These are phyloP conservation scores for Crocallis elinguaria DNA, from an alignment of 2,888 invertebrate species.

Conservation along the genomic window DNA sequence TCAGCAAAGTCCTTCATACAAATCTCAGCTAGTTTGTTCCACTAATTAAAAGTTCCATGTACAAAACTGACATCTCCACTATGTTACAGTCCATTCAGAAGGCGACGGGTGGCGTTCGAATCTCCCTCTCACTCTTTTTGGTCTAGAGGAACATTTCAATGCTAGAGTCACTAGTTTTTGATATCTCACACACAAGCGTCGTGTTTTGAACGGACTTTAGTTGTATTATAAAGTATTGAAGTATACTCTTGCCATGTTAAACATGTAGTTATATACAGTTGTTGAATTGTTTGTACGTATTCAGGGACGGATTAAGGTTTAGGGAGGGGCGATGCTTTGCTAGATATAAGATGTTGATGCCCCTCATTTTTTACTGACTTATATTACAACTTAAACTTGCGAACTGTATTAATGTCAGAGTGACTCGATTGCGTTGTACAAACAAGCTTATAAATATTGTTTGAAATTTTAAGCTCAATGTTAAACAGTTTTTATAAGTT, in stretches of 20 bases:
- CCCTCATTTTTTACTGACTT: not conserved
- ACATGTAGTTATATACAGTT: slow-evolving; percentile 57
- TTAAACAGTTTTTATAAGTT: slow-evolving; percentile 27
- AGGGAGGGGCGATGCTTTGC: not conserved
- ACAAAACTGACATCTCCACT: slow-evolving; percentile 17
- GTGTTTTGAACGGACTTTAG: too few species aligned
- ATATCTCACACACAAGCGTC: too few species aligned
- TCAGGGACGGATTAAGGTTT: slow-evolving; percentile 19
- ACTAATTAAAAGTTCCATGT: slow-evolving; percentile 7
- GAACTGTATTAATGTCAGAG: too few species aligned
- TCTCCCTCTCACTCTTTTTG: too few species aligned
- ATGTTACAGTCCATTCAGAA: too few species aligned
- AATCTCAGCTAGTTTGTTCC: not conserved
- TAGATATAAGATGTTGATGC: not conserved
- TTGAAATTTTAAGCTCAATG: slow-evolving; percentile 10
- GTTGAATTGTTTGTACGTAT: slow-evolving; percentile 55
- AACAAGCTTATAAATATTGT: slow-evolving; percentile 27
- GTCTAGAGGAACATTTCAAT: too few species aligned
- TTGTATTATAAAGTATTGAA: slow-evolving; percentile 11
- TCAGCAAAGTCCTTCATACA: too few species aligned
- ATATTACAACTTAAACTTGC: too few species aligned
- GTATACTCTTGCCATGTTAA: slow-evolving; percentile 64
- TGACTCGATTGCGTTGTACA: too few species aligned
- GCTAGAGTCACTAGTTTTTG: too few species aligned
- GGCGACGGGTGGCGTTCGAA: too few species aligned